phyloP scores from a whole-genome alignment of 64 coral and sea anemone genomes.

The Catalaphyllia jardinei region DNA sequence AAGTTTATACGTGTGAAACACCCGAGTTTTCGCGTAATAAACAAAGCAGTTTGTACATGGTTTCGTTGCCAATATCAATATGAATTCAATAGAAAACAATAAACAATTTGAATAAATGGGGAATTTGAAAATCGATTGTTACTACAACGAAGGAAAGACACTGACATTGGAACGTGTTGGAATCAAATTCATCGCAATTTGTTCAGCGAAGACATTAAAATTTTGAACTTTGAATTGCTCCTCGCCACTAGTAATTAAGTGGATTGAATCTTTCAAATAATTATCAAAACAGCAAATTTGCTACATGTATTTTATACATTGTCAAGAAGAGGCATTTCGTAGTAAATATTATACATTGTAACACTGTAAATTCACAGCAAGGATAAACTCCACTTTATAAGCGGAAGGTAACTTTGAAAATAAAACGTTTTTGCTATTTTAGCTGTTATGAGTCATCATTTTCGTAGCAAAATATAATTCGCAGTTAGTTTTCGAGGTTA shows the following conservation, averaged over 20 bases:
- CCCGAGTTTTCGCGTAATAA: too few species aligned
- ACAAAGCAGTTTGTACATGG: background rate
- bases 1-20: too few species aligned
- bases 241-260: conserved; percentile 22
- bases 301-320: background rate
- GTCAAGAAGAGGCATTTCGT: background rate
- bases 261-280: conserved; percentile 9
- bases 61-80: background rate
- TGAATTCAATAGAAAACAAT: background rate
- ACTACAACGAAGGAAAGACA: background rate
- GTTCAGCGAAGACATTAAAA: background rate
- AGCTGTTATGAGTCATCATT: background rate
- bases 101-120: background rate
- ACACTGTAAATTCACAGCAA: background rate
- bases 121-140: background rate
- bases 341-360: background rate
- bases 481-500: background rate
- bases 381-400: background rate
- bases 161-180: background rate
- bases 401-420: background rate
- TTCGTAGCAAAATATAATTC: background rate
- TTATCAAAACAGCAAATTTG: background rate
- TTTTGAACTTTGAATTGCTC: conserved; percentile 13
- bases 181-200: background rate
- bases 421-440: background rate